phyloP scores from a whole-genome alignment of 2,888 invertebrate species.

The Nephrotoma guestfalica region DNA sequence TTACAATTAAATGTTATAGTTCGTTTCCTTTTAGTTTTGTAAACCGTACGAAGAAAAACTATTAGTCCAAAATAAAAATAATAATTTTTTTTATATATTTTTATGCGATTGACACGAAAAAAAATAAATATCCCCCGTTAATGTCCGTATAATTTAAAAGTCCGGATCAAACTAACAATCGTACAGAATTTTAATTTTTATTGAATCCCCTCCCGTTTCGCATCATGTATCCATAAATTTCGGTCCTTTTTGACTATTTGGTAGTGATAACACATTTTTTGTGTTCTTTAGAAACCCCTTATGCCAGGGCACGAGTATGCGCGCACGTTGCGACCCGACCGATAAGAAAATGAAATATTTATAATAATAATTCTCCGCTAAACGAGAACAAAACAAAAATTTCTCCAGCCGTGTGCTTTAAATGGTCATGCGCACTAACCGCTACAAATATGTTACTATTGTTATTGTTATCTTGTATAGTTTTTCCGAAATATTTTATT shows the following conservation, averaged over 20 bases:
- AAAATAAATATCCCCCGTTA: neutral
- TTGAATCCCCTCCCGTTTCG: neutral
- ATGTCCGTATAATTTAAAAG: slow-evolving; percentile 3
- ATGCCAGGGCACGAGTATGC: neutral
- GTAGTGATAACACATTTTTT: neutral
- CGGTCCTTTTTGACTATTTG: neutral
- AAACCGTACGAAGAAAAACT: too few relatives aligned
- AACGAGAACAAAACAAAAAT: neutral
- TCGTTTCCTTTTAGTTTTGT: too few relatives aligned
- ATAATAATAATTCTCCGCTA: neutral
- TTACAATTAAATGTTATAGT: too few relatives aligned
- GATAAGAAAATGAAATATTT: neutral
- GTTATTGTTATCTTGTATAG: neutral
- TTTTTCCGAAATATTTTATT: neutral
- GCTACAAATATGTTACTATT: neutral
- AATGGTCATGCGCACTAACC: neutral
- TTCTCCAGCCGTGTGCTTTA: neutral
- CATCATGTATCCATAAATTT: neutral
- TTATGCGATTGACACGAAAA: neutral
- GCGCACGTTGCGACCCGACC: neutral
- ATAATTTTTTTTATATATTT: neutral
- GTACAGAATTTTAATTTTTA: neutral
- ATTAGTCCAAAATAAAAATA: neutral
- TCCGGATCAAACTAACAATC: slow-evolving; percentile 6
- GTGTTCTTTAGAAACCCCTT: neutral